Evolutionary conservation across 2,113 vertebrate species (phyloP).

Genomic region (Pseudopipra pipra): DNA sequence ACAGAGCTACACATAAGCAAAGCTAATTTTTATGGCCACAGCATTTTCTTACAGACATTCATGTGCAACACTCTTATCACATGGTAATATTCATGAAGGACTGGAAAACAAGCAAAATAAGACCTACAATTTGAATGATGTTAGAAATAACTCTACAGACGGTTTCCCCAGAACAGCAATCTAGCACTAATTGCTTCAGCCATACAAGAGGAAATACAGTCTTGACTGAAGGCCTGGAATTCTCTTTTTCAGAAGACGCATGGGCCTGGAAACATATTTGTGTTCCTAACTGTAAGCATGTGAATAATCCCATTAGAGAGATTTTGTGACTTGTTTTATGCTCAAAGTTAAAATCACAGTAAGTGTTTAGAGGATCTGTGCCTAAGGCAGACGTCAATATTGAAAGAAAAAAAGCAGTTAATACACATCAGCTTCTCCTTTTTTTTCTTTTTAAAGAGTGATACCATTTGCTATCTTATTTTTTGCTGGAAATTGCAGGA

Average conservation of each 20-base stretch:
- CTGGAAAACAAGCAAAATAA: not conserved
- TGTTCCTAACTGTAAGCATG: constrained; percentile 20
- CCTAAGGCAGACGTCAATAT: not conserved
- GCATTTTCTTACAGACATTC: not conserved
- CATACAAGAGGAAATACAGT: not conserved
- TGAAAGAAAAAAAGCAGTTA: not conserved
- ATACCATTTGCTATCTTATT: not conserved
- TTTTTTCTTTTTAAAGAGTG: not conserved
- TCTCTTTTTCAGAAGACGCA: not conserved
- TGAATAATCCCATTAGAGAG: constrained; percentile 27
- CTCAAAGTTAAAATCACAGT: not conserved
- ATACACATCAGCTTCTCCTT: not conserved
- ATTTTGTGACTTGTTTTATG: not conserved
- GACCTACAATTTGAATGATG: not conserved
- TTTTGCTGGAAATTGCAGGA: not conserved
- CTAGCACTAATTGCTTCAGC: not conserved
- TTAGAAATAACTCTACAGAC: not conserved
- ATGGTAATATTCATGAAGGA: not conserved
- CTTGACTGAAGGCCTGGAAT: not conserved
- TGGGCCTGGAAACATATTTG: not conserved
- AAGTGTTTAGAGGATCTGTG: not conserved
- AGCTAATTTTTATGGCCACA: not conserved
- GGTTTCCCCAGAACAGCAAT: not conserved
- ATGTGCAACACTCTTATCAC: not conserved
- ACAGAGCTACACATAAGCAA: not conserved